Percentiles rank a stretch among this genome's conserved stretches.
Evolutionary conservation across 2,888 invertebrate species (phyloP).

Genomic region (Pelosia muscerda): DNA sequence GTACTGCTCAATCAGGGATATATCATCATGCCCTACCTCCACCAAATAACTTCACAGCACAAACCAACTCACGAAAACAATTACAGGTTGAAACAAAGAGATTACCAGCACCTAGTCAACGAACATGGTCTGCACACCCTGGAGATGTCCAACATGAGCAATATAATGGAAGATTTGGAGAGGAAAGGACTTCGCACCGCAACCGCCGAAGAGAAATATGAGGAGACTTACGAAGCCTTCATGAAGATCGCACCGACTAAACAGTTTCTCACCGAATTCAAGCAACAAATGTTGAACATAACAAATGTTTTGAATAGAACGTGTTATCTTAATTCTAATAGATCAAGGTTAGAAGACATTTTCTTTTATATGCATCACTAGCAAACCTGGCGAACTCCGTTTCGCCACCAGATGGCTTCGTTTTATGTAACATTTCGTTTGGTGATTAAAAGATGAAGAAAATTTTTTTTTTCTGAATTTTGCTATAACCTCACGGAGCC

Average conservation of each 20-base stretch:
- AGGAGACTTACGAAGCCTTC: conserved; percentile 7
- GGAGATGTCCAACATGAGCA: neutral
- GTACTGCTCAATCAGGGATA: too few relatives aligned
- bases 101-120: conserved; percentile 48
- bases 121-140: neutral
- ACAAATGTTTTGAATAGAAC: conserved; percentile 10
- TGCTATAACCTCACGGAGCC: too few relatives aligned
- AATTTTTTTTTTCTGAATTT: too few relatives aligned
- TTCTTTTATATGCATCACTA: too few relatives aligned
- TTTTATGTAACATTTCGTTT: too few relatives aligned
- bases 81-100: conserved; percentile 56
- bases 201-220: neutral
- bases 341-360: neutral
- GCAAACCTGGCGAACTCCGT: too few relatives aligned
- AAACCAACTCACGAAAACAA: neutral
- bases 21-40: too few relatives aligned
- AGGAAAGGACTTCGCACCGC: neutral
- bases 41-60: too few relatives aligned
- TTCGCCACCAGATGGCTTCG: too few relatives aligned
- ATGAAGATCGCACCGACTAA: neutral
- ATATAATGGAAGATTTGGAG: neutral
- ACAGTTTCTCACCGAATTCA: conserved; percentile 12
- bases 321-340: conserved; percentile 9
- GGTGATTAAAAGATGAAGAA: too few relatives aligned
- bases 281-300: neutral